Evolutionary conservation across 37 sponge, comb jelly and placozoan genomes (phyloP), one percentile per base, ranked within the genome.

Genomic region (Mnemiopsis leidyi): DNA sequence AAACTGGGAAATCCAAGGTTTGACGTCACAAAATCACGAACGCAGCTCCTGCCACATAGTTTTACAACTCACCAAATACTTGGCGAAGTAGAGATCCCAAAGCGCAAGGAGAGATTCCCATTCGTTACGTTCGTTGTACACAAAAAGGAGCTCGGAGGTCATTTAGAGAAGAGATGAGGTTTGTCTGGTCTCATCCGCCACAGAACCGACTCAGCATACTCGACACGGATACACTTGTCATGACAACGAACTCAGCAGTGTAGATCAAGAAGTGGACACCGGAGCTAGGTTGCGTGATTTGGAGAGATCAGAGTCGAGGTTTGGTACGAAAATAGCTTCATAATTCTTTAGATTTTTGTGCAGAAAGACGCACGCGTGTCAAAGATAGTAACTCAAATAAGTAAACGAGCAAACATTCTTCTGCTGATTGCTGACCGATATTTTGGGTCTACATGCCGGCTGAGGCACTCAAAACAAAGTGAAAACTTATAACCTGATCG

Each of bases 31-130:
- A n/a, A n/a, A n/a, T n/a, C n/a, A n/a, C n/a, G n/a, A 48, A 13
- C 61, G 9, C 5, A 48, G 61, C 5, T 13, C 61, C 13, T 5
- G 13, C 13, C 61, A 48, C 5, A 48, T 48, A 48, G 61, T 48
- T 48, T 48, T 13, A 48, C 61, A 48, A 48, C 61, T 48, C 13
- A 48, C 61, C 61, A 48, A 13, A 48, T 48, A 13, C 61, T 48
- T 71, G 75, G 75, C 30, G n/a, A 28, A 71, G 30, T 28, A 71
- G 75, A 71, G 75, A 71, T n/a, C 75, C 61, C 61, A 48, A 13
- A 48, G 61, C 2, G 75, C 30, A 13, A 71, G 75, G 21, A 71
- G 75, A 25, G 75, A 71, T n/a, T 71, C 75, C 75, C 75, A 71
- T 28, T 71, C 30, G 75, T 71, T n/a, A 3, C 75, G 75, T 28